Percentiles rank a stretch among this genome's conserved stretches.
Conservation (phyloP, 2,113 vertebrate genomes). For the Chascanopsetta lugubris region DNA sequence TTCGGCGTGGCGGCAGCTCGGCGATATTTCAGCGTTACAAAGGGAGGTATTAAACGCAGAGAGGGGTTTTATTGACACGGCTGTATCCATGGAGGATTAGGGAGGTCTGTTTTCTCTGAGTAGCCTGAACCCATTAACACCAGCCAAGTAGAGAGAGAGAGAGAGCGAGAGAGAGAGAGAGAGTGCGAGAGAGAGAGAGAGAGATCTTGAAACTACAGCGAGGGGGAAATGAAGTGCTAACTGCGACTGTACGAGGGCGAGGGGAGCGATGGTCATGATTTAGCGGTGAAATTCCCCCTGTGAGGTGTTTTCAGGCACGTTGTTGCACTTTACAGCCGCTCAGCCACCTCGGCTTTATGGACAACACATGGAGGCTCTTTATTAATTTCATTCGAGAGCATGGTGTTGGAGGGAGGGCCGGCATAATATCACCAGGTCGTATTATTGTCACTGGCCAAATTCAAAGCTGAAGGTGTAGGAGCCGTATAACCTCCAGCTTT, state of each 20-base stretch:
- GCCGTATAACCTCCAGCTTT: no score
- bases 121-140: slow-evolving; percentile 69
- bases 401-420: no score
- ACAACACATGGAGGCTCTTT: background rate
- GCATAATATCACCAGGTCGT: no score
- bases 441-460: no score
- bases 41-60: slow-evolving; percentile 58
- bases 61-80: slow-evolving; percentile 71
- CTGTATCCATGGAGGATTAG: slow-evolving; percentile 68
- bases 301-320: slow-evolving; percentile 6
- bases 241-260: slow-evolving; percentile 5
- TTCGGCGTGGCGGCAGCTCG: slow-evolving; percentile 36
- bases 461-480: no score
- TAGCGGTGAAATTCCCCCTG: slow-evolving; percentile 10
- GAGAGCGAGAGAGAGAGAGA: slow-evolving; percentile 51
- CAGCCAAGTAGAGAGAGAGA: slow-evolving; percentile 57
- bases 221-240: slow-evolving; percentile 17
- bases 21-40: slow-evolving; percentile 65
- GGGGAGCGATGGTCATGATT: slow-evolving; percentile 21
- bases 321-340: slow-evolving; percentile 11
- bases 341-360: background rate
- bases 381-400: no score
- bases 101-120: slow-evolving; percentile 63
- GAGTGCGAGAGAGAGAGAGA: slow-evolving; percentile 51
- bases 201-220: slow-evolving; percentile 16